A percentile compares a stretch with the other conserved stretches of the same genome.
phyloP scores from a whole-genome alignment of 1,140 invertebrate genomes.

The Drosophila paulistorum region DNA sequence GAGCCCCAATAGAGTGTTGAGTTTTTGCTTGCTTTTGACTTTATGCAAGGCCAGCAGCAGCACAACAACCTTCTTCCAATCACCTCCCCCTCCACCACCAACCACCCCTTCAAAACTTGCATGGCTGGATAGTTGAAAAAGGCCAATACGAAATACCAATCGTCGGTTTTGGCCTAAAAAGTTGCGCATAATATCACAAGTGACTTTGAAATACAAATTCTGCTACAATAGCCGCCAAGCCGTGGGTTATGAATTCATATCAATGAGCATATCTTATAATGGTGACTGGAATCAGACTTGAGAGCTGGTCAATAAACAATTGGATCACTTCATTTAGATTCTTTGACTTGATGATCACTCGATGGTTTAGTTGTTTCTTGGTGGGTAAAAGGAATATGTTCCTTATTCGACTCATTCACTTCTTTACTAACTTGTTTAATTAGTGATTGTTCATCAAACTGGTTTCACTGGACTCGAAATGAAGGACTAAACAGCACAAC shows the following conservation, averaged over 20 bases:
- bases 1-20: neutral
- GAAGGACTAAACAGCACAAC: too few relatives aligned
- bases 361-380: too few relatives aligned
- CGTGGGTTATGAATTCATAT: neutral
- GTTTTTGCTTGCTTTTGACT: constrained; percentile 8
- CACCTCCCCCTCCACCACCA: neutral
- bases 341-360: too few relatives aligned
- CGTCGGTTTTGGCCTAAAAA: neutral
- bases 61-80: neutral
- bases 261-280: too few relatives aligned
- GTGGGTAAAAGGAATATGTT: too few relatives aligned
- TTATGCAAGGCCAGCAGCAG: constrained; percentile 4
- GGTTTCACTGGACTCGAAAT: too few relatives aligned
- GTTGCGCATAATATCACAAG: neutral
- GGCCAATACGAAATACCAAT: neutral
- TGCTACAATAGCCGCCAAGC: neutral
- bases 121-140: neutral
- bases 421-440: too few relatives aligned
- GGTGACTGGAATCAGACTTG: too few relatives aligned
- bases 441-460: too few relatives aligned
- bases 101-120: neutral
- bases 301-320: too few relatives aligned
- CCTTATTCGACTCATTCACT: too few relatives aligned
- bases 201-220: neutral
- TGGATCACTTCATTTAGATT: too few relatives aligned